Evolutionary conservation across 2,113 vertebrate species (phyloP), one percentile per base, ranked within the genome.

Genomic region (Reinhardtius hippoglossoides): DNA sequence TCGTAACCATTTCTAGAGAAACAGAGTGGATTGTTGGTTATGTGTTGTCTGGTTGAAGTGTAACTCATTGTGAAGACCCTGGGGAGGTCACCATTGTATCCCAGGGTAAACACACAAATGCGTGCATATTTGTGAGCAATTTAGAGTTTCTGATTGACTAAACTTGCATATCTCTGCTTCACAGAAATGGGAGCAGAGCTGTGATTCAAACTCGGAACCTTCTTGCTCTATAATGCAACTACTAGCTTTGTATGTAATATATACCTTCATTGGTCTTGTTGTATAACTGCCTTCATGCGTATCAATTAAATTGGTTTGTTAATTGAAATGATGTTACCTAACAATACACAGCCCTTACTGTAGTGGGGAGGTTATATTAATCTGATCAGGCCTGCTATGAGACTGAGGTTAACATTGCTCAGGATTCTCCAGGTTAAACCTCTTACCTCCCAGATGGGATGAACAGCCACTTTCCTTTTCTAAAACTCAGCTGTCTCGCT

Each of bases 381-480:
- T 86, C 81, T 86, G 71, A 76, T 86, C 68, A 69, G 61, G 58
- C 37, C 69, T 62, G 71, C 70, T 62, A 76, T 64, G 76, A 74
- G 73, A 48, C 73, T 67, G 42, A 64, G 68, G 77, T 83, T 89
- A 57, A 50, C 23, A 6, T 82, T 35, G 65, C 74, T 83, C n/a
- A 31, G 84, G 78, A 78, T 88, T 67, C 70, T 79, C 44, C 35
- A 8, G 18, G 63, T 16, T 90, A 88, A 91, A 88, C 85, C 84
- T 80, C 77, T 90, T 82, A 82, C 42, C 60, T 75, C 46, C 37
- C 58, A 75, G 61, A 67, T 46, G 35, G 14, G 42, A 68, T 83
- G 44, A 68, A 72, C 71, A 63, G 23, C 27, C 46, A 80, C 75
- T 89, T 84, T 76, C 74, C 58, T 78, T 84, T 79, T 64, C 55